These are phyloP conservation scores for Carollia perspicillata DNA, from an alignment of 2,113 vertebrate species.

Conservation along the genomic window DNA sequence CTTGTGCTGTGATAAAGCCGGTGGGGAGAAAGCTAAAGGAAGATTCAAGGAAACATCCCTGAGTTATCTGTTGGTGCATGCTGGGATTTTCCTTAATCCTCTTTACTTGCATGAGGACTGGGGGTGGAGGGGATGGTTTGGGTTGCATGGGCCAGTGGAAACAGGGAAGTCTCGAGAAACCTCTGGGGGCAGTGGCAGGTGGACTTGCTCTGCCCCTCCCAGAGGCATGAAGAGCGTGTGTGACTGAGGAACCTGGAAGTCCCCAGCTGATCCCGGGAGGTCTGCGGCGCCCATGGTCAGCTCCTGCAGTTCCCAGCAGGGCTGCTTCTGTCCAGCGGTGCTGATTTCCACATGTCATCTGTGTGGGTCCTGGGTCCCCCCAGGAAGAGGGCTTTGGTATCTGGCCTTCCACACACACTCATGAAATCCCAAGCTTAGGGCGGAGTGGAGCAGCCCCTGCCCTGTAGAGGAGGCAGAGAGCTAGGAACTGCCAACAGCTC, in stretches of 20 bases:
- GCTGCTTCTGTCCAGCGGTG: neutral
- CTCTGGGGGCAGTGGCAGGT: neutral
- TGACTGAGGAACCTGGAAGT: neutral
- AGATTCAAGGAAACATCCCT: neutral
- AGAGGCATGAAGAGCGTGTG: neutral
- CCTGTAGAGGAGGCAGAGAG: neutral
- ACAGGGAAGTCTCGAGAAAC: neutral
- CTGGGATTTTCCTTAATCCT: neutral
- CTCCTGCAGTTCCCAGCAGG: neutral
- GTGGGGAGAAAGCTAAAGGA: neutral
- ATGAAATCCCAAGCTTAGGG: neutral
- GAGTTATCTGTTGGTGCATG: neutral
- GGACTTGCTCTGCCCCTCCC: neutral
- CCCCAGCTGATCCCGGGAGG: neutral
- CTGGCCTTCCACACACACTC: neutral
- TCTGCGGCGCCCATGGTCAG: neutral
- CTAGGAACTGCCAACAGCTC: neutral
- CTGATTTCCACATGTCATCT: neutral
- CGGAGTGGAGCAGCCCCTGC: neutral
- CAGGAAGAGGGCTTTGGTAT: neutral
- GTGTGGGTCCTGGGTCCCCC: neutral
- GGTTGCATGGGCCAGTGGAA: neutral
- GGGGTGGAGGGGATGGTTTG: neutral
- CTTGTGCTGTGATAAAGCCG: neutral
- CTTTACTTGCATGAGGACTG: neutral